Evolutionary conservation across 1,140 invertebrate genomes (phyloP).

Genomic region (Drosophila willistoni): DNA sequence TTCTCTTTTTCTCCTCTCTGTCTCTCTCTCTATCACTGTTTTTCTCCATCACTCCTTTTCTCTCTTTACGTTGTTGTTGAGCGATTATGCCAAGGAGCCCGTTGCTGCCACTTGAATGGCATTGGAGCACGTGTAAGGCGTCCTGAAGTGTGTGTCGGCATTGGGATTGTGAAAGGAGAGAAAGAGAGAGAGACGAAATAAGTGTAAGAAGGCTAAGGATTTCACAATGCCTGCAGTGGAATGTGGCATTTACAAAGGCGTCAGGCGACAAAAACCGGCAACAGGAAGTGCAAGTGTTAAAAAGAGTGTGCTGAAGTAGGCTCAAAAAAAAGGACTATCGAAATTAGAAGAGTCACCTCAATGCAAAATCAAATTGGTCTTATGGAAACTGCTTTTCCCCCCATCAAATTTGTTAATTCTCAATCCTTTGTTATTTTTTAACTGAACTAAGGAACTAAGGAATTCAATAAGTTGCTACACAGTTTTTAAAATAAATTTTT

Average conservation of each 20-base stretch:
- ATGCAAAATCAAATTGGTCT: too few species aligned
- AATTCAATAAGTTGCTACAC: too few species aligned
- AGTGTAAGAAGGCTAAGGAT: constrained; percentile 30
- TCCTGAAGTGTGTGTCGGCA: constrained; percentile 75
- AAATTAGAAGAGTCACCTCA: too few species aligned
- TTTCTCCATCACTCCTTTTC: constrained; percentile 12
- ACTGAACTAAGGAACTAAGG: too few species aligned
- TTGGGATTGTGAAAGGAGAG: constrained; percentile 60
- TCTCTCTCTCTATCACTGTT: not conserved
- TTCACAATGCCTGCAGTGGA: constrained; percentile 5
- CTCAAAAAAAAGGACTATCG: not conserved
- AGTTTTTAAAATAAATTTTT: too few species aligned
- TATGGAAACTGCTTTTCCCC: too few species aligned
- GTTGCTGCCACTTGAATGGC: constrained; percentile 68
- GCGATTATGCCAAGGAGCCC: constrained; percentile 77
- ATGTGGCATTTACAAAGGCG: constrained; percentile 27
- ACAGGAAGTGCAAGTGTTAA: constrained; percentile 7
- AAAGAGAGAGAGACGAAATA: constrained; percentile 15
- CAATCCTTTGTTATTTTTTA: too few species aligned
- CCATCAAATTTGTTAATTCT: too few species aligned
- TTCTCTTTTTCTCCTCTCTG: not conserved
- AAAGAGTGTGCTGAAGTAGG: constrained; percentile 1
- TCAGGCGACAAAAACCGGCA: constrained; percentile 33
- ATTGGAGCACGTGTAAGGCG: constrained; percentile 75
- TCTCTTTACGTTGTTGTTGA: constrained; percentile 52